phyloP scores from a whole-genome alignment of 1,140 invertebrate species.

The Aphaenogaster ashmeadi region DNA sequence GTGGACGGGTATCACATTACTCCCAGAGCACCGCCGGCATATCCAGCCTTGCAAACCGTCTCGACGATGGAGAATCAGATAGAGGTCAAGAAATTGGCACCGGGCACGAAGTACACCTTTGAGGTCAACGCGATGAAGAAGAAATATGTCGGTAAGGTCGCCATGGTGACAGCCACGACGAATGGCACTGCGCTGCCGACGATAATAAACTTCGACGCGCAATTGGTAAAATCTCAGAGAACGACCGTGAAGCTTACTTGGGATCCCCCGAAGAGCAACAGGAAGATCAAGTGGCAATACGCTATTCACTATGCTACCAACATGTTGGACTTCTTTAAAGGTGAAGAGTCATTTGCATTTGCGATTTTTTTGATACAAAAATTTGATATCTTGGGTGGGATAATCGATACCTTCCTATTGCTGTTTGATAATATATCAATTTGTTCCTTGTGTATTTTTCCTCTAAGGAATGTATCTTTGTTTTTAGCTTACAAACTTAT shows the following conservation, averaged over 20 bases:
- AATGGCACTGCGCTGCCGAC: constrained; percentile 88
- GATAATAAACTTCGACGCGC: constrained; percentile 86
- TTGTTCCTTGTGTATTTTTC: constrained; percentile 10
- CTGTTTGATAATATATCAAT: background rate
- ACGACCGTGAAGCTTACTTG: constrained; percentile 90
- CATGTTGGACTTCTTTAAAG: constrained; percentile 86
- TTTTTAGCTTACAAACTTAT: constrained; percentile 63
- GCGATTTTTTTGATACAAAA: background rate
- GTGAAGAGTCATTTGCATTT: constrained; percentile 76
- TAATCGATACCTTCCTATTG: background rate
- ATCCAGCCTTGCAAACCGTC: constrained; percentile 85
- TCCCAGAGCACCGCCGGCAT: constrained; percentile 85
- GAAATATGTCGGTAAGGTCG: constrained; percentile 88
- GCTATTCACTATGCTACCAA: constrained; percentile 89
- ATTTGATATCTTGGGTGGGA: background rate
- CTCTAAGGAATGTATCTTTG: background rate
- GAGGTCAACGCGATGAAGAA: constrained; percentile 90
- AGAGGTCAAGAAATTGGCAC: constrained; percentile 88
- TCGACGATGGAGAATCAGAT: constrained; percentile 84
- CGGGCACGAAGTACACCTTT: constrained; percentile 88
- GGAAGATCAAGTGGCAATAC: constrained; percentile 89
- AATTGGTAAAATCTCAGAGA: constrained; percentile 87
- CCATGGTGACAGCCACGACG: constrained; percentile 87
- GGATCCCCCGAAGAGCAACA: constrained; percentile 88
- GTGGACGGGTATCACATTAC: constrained; percentile 90